Evolutionary conservation across 2,113 vertebrate genomes (phyloP), one percentile per base, ranked within the genome.

Genomic region (Felis chaus): DNA sequence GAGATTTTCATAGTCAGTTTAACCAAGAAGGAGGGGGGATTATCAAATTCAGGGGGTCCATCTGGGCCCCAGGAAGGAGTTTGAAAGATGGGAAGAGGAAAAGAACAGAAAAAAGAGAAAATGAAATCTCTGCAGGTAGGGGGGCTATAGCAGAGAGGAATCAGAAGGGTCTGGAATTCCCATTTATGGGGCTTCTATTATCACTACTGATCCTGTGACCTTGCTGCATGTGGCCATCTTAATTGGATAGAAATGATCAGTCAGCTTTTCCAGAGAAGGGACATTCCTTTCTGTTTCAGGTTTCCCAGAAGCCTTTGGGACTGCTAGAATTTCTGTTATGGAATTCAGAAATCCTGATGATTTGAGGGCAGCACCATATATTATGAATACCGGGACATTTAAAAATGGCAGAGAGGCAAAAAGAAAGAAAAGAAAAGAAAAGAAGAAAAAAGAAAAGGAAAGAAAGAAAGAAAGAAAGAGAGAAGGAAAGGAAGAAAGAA

Each of bases 301-400:
- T 87, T 93, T 92, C 69, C 80, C 74, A 73, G 94, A 83, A 91
- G 69, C n/a, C 76, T 83, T 79, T 82, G 76, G 31, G 36, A 57
- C 84, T 53, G 36, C 33, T 78, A 76, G 33, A 82, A 97, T 90
- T 69, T 95, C 55, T 94, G 53, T 76, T 87, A 66, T 78, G 66
- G 93, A 97, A 92, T 92, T 93, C 66, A 87, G 61, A 82, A 90
- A 90, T 61, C 25, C 50, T 48, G 23, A 45, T 33, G 39, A 65
- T 82, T 90, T 86, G 2, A 7, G 31, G 36, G 36, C 7, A 85
- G 39, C 25, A 15, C 7, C 48, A 9, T 84, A 45, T 50, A 31
- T 33, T 91, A 79, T 1, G 25, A 73, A 48, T 73, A 83, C 11
- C 23, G 36, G 25, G n/a, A 21, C 15, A 74, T 65, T 45, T 36